These are phyloP conservation scores for Coelopa pilipes DNA, from an alignment of 2,888 invertebrate species.

Conservation along the genomic window DNA sequence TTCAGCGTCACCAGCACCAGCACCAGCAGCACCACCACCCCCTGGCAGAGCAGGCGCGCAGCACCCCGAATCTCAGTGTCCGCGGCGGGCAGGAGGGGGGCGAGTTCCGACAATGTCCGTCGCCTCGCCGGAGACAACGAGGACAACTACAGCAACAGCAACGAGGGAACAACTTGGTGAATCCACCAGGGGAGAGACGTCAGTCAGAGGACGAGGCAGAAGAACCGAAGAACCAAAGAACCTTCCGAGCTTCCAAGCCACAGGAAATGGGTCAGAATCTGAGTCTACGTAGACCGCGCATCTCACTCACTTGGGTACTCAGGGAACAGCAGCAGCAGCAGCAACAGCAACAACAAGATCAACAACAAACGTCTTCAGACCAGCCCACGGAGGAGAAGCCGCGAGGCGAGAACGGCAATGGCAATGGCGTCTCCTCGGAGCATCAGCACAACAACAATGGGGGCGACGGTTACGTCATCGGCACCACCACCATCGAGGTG, in stretches of 20 bases:
- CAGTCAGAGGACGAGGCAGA: conserved; percentile 19
- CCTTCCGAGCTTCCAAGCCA: conserved; percentile 39
- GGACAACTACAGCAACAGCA: conserved; percentile 31
- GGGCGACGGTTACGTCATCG: conserved; percentile 2
- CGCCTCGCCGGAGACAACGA: conserved; percentile 1
- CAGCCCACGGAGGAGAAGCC: conserved; percentile 11
- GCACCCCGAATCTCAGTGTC: conserved; percentile 42
- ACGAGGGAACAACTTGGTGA: background rate
- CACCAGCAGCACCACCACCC: conserved; percentile 24
- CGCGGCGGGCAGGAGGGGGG: conserved; percentile 39
- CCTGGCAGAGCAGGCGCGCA: conserved; percentile 34
- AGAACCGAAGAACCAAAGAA: conserved; percentile 52
- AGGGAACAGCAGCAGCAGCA: conserved; percentile 72
- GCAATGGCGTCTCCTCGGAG: conserved; percentile 31
- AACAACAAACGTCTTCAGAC: conserved; percentile 61
- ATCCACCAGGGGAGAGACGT: conserved; percentile 44
- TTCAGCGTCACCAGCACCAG: conserved; percentile 25
- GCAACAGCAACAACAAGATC: conserved; percentile 50
- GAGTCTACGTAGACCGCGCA: conserved; percentile 72
- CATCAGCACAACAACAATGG: conserved; percentile 10
- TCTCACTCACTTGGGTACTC: conserved; percentile 81
- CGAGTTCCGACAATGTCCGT: background rate
- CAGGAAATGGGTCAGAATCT: conserved; percentile 70
- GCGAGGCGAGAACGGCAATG: conserved; percentile 8
- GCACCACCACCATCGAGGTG: background rate